Evolutionary conservation across 2,113 vertebrate species (phyloP), one percentile per base, ranked within the genome.

Genomic region (Osmerus mordax): DNA sequence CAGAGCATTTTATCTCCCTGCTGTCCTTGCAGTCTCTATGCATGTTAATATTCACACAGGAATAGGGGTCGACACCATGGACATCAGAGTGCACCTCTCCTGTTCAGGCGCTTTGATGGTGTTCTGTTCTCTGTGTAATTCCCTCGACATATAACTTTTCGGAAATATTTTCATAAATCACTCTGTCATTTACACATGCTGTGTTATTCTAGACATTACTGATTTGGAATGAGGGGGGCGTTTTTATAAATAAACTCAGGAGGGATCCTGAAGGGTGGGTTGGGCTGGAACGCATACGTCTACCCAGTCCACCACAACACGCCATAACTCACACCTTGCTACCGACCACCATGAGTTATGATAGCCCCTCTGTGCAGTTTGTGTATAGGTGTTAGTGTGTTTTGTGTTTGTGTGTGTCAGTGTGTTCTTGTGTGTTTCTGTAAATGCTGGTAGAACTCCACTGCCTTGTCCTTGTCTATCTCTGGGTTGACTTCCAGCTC

Each of bases 41-140:
- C 89, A 90, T 91, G 89, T 94, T 93, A 94, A 94, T 94, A 94
- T 94, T 93, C 94, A 93, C 93, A 94, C 92, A 89, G 86, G 73
- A 62, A 87, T 85, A 92, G 86, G 78, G 61, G 75, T 83, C 90
- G 86, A 91, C 88, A 91, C 81, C 74, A 86, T 87, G 85, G 84
- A 78, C 58, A 19, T 19, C 58, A 60, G 16, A 23, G 58, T 60
- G 58, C 8, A 28, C 13, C 5, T 53, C 47, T 51, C 18, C 36
- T 65, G 70, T 70, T 56, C 25, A 73, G 64, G 56, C 69, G 12
- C 71, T 41, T 36, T 74, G 62, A 70, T 78, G 71, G 69, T 79
- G 69, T 92, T 92, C 91, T 81, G 91, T 76, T 87, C 88, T 89
- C 36, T 3, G 36, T 41, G 8, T 41, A 90, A 18, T 70, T 65